phyloP scores from a whole-genome alignment of 2,888 invertebrate species.

The Agrochola lychnidis region DNA sequence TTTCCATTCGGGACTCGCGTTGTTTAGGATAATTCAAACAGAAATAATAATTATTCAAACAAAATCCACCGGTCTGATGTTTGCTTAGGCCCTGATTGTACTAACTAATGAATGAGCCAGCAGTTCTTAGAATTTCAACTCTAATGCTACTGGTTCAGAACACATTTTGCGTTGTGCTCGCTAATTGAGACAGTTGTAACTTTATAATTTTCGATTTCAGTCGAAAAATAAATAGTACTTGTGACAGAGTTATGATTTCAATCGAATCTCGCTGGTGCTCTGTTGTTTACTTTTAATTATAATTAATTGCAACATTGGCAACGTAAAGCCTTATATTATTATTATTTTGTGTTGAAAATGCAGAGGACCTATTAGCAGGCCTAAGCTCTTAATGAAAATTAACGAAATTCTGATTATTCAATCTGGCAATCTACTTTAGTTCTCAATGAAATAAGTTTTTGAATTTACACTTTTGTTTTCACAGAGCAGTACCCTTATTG shows the following conservation, averaged over 20 bases:
- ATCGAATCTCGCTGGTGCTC: slow-evolving; percentile 36
- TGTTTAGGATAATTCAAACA: slow-evolving; percentile 80
- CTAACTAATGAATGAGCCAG: slow-evolving; percentile 74
- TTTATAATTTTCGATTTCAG: slow-evolving; percentile 60
- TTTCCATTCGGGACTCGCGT: slow-evolving; percentile 74
- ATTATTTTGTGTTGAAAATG: slow-evolving; percentile 16
- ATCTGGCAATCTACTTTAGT: slow-evolving; percentile 1
- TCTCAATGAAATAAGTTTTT: neutral
- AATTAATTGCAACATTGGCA: slow-evolving; percentile 16
- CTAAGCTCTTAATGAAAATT: slow-evolving; percentile 15
- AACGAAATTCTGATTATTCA: slow-evolving; percentile 11
- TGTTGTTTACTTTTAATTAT: slow-evolving; percentile 45
- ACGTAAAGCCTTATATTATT: slow-evolving; percentile 16
- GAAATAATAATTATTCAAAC: slow-evolving; percentile 84
- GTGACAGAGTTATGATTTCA: slow-evolving; percentile 50
- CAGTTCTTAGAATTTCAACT: slow-evolving; percentile 66
- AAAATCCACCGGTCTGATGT: slow-evolving; percentile 77
- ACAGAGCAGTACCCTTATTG: neutral
- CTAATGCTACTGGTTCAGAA: slow-evolving; percentile 63
- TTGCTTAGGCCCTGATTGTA: slow-evolving; percentile 84
- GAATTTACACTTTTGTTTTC: slow-evolving; percentile 5
- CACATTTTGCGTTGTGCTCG: slow-evolving; percentile 52
- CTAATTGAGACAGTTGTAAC: slow-evolving; percentile 56
- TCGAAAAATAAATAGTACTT: slow-evolving; percentile 55
- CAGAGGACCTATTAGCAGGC: neutral